Evolutionary conservation across 2,113 vertebrate genomes (phyloP).

Genomic region (Loxodonta africana): DNA sequence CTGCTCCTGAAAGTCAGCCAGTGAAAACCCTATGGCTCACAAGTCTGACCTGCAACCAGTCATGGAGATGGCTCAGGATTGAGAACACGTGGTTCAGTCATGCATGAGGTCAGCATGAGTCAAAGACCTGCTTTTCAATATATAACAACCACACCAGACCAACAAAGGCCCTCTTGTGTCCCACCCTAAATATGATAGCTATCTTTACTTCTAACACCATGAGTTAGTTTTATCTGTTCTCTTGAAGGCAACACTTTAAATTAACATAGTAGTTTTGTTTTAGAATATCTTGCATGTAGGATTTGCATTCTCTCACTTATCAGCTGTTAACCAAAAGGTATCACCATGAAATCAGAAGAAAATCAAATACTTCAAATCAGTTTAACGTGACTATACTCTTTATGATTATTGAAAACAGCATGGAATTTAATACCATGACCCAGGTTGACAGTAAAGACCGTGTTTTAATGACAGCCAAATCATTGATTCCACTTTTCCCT

Average conservation of each 20-base stretch:
- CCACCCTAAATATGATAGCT: background rate
- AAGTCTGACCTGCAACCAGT: background rate
- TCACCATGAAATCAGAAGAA: background rate
- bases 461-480: background rate
- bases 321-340: background rate
- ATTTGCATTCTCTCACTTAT: background rate
- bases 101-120: background rate
- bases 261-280: background rate
- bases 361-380: background rate
- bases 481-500: background rate
- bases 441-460: background rate
- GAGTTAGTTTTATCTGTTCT: background rate
- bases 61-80: background rate
- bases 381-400: background rate
- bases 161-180: fast-evolving
- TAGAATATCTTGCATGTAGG: background rate
- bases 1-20: background rate
- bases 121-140: fast-evolving
- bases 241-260: background rate
- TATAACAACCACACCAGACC: background rate
- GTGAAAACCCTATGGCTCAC: background rate
- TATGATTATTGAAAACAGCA: background rate
- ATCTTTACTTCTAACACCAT: background rate
- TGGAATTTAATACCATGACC: background rate
- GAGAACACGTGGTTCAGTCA: background rate